A percentile compares a stretch with the other conserved stretches of the same genome.
These are phyloP conservation scores for Casuarius casuarius DNA, from an alignment of 2,113 vertebrate species.

Conservation along the genomic window DNA sequence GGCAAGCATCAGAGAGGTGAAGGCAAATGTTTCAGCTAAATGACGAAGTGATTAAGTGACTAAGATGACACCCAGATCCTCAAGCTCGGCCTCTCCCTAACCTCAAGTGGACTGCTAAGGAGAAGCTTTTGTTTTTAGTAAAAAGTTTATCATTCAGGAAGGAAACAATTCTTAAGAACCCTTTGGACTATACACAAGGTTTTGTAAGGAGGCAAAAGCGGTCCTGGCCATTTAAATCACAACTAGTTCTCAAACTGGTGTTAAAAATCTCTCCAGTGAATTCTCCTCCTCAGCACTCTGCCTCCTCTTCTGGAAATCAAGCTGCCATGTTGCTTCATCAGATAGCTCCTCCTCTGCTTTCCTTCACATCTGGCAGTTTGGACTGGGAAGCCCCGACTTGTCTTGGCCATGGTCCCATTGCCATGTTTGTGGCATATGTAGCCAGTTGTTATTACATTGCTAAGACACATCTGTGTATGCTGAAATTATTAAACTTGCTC, in stretches of 20 bases:
- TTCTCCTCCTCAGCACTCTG: background rate
- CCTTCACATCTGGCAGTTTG: background rate
- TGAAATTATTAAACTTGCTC: background rate
- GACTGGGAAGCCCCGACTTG: background rate
- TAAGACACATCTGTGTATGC: fast-evolving
- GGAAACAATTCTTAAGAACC: background rate
- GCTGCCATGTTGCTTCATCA: background rate
- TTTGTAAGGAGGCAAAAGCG: background rate
- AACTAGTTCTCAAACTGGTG: background rate
- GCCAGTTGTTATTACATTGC: background rate
- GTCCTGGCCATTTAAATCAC: background rate
- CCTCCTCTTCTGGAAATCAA: background rate
- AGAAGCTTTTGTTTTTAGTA: background rate
- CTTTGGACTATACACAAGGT: background rate
- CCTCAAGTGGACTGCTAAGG: background rate
- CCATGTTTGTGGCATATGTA: fast-evolving
- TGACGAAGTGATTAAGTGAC: fast-evolving
- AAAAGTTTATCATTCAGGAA: background rate
- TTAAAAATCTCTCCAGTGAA: background rate
- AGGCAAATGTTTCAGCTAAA: background rate
- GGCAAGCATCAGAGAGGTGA: background rate
- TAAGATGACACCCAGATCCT: background rate
- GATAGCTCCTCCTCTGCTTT: background rate
- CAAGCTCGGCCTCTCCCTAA: background rate
- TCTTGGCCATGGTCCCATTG: too few relatives aligned